Evolutionary conservation across 2,797 vertebrate species (phyloP).

Genomic region (Tauraco hartlaubi): DNA sequence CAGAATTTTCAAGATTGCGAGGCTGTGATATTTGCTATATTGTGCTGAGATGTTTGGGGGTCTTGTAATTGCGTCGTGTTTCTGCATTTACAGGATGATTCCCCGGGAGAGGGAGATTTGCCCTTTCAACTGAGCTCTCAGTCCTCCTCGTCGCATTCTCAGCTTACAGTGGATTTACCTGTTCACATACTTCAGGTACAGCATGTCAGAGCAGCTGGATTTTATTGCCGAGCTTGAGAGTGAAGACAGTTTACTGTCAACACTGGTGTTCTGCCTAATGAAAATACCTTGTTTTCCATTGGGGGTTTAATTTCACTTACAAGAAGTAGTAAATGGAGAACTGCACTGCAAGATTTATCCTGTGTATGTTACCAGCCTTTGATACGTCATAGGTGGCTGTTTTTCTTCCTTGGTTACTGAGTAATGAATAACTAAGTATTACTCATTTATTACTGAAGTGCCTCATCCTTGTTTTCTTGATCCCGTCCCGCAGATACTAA

Average conservation of each 20-base stretch:
- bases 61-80: neutral
- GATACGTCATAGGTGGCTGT: neutral
- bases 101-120: constrained; percentile 88
- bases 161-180: constrained; percentile 92
- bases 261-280: neutral
- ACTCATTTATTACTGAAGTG: neutral
- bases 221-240: neutral
- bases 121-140: constrained; percentile 91
- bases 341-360: neutral
- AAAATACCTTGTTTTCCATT: neutral
- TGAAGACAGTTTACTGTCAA: neutral
- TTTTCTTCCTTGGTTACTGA: neutral
- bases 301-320: neutral
- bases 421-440: neutral
- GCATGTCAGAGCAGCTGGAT: neutral
- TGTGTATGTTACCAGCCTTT: neutral
- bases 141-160: constrained; percentile 89
- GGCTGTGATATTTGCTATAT: neutral
- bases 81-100: constrained; percentile 86
- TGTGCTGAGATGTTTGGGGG: neutral
- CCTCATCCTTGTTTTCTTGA: neutral
- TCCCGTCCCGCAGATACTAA: neutral
- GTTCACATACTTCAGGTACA: constrained; percentile 94
- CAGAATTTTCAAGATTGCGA: neutral
- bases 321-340: neutral